These are phyloP conservation scores for Pseudomugil tenellus DNA, from an alignment of 2,797 vertebrate genomes.

Conservation along the genomic window DNA sequence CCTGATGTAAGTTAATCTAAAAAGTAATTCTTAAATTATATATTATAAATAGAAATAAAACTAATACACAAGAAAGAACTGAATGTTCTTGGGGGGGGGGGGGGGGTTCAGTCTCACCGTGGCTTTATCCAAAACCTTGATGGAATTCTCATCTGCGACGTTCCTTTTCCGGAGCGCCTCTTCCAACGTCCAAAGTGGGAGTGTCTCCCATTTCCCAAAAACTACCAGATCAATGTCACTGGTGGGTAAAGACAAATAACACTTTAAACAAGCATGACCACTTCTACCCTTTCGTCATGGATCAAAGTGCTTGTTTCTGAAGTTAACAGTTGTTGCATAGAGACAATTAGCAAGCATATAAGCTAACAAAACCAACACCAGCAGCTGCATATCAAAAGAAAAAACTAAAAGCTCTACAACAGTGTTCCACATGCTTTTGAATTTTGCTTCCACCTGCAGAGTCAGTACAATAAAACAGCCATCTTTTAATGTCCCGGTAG, in stretches of 20 bases:
- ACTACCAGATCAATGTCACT: conserved; percentile 98
- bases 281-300: neutral
- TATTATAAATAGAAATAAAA: too few relatives aligned
- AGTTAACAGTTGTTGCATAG: neutral
- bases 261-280: neutral
- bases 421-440: neutral
- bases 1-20: neutral
- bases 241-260: conserved; percentile 8
- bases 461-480: neutral
- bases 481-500: conserved; percentile 18
- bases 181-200: conserved; percentile 98
- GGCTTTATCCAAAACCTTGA: conserved; percentile 98
- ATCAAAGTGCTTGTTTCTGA: neutral
- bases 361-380: neutral
- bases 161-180: conserved; percentile 95
- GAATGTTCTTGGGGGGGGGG: too few relatives aligned
- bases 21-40: too few relatives aligned
- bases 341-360: neutral
- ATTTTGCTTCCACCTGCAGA: neutral
- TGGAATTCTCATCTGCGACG: conserved; percentile 93
- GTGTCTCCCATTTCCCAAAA: conserved; percentile 96
- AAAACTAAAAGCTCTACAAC: too few relatives aligned
- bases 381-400: neutral
- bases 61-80: neutral
- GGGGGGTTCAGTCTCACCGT: conserved; percentile 81